These are phyloP conservation scores for Bombyx mori DNA, from an alignment of 1,140 invertebrate genomes.

Conservation along the genomic window DNA sequence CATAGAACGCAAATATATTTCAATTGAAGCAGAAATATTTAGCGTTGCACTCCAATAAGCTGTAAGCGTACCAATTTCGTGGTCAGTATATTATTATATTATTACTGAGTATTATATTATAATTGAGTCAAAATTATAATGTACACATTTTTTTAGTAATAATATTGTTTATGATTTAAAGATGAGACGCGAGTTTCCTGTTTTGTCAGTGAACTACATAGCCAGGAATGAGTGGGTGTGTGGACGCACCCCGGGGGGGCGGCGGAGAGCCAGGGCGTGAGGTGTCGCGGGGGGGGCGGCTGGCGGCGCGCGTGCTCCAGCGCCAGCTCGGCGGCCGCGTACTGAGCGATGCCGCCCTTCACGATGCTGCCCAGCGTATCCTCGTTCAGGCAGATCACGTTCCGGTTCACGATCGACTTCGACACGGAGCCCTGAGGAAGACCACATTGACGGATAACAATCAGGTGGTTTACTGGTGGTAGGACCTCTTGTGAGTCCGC, in stretches of 20 bases:
- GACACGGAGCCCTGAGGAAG: constrained; percentile 46
- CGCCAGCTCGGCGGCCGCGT: constrained; percentile 93
- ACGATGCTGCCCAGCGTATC: constrained; percentile 96
- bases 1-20: too few relatives aligned
- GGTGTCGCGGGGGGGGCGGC: constrained; percentile 27
- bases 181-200: background rate
- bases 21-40: too few relatives aligned
- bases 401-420: constrained; percentile 57
- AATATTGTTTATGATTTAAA: background rate
- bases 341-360: constrained; percentile 96
- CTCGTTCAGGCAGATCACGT: constrained; percentile 87
- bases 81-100: too few relatives aligned
- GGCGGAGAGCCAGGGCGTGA: constrained; percentile 95
- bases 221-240: background rate
- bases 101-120: too few relatives aligned
- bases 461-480: too few relatives aligned
- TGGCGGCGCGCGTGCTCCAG: constrained; percentile 80
- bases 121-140: too few relatives aligned
- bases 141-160: too few relatives aligned
- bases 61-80: too few relatives aligned
- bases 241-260: constrained; percentile 77
- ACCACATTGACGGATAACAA: too few relatives aligned
- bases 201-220: background rate
- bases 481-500: too few relatives aligned
- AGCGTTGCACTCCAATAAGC: too few relatives aligned